A percentile compares a stretch with the other conserved stretches of the same genome.
Conservation (phyloP, 2,888 invertebrate genomes). For the Drosophila meridionalis region DNA sequence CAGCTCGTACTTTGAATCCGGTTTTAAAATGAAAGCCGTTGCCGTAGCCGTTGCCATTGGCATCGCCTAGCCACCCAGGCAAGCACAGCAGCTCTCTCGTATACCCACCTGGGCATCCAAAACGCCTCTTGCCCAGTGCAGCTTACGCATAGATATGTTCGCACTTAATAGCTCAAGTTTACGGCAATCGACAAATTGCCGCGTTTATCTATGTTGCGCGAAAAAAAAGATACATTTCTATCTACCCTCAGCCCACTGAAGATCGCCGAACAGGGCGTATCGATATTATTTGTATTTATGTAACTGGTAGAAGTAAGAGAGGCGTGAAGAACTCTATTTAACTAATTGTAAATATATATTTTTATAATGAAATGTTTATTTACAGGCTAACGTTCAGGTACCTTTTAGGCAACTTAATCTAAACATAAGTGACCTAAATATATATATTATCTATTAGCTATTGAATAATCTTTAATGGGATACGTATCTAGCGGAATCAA, state of each 20-base stretch:
- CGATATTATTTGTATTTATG: neutral
- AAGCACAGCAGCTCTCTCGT: constrained; percentile 20
- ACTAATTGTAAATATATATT: too few species aligned
- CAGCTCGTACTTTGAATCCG: constrained; percentile 68
- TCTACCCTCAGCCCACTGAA: neutral
- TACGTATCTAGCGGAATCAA: too few species aligned
- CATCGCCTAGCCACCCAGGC: constrained; percentile 39
- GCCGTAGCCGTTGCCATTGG: constrained; percentile 1
- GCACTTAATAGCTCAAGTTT: constrained; percentile 82
- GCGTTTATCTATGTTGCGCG: constrained; percentile 63
- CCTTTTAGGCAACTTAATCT: too few species aligned
- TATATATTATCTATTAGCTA: too few species aligned
- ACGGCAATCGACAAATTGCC: constrained; percentile 79
- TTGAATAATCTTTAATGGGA: too few species aligned
- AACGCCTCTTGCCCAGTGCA: constrained; percentile 47
- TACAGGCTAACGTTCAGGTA: too few species aligned
- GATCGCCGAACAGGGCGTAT: neutral
- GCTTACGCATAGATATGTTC: constrained; percentile 67
- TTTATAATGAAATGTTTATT: too few species aligned
- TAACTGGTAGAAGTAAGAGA: too few species aligned
- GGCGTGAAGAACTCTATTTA: neutral
- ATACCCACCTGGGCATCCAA: constrained; percentile 40
- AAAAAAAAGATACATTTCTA: constrained; percentile 20
- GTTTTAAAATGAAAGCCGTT: constrained; percentile 72
- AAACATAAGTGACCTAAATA: too few species aligned